These are phyloP conservation scores for Octodonta nipae DNA, from an alignment of 2,888 invertebrate genomes.

Conservation along the genomic window DNA sequence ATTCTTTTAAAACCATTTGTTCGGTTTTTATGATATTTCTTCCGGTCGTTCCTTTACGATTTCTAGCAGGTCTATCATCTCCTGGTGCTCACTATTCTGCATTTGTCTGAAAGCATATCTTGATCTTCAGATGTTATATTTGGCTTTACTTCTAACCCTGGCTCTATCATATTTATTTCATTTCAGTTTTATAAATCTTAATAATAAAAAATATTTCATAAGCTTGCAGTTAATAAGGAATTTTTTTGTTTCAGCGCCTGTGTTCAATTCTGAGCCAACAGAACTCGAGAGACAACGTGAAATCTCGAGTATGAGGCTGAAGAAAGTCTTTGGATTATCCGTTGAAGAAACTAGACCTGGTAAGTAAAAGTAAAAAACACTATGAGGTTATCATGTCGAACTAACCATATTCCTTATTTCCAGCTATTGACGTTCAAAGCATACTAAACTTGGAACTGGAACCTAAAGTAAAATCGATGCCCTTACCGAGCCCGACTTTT, in stretches of 20 bases:
- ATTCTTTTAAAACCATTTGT: too few species aligned
- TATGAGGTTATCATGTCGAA: background rate
- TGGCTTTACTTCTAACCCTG: too few species aligned
- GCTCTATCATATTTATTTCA: too few species aligned
- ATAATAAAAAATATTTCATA: too few species aligned
- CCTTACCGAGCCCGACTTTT: conserved; percentile 26
- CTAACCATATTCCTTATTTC: background rate
- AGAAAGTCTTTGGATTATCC: conserved; percentile 65
- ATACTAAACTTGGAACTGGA: conserved; percentile 30
- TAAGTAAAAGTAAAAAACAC: conserved; percentile 23
- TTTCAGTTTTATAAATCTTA: too few species aligned
- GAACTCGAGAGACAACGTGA: conserved; percentile 76
- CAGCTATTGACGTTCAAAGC: conserved; percentile 30
- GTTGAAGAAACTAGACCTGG: conserved; percentile 49
- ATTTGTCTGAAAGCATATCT: background rate
- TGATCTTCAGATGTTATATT: background rate
- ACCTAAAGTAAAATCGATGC: conserved; percentile 20
- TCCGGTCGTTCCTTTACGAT: too few species aligned
- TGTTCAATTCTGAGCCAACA: conserved; percentile 74
- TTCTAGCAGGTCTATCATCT: too few species aligned
- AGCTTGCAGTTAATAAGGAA: too few species aligned
- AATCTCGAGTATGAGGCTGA: conserved; percentile 71
- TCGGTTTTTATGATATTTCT: too few species aligned
- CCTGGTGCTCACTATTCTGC: background rate
- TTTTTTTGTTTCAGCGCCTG: conserved; percentile 37